Percentiles rank a stretch among this genome's conserved stretches.
Evolutionary conservation across 2,888 invertebrate species (phyloP).

Genomic region (Tetranychus piercei): DNA sequence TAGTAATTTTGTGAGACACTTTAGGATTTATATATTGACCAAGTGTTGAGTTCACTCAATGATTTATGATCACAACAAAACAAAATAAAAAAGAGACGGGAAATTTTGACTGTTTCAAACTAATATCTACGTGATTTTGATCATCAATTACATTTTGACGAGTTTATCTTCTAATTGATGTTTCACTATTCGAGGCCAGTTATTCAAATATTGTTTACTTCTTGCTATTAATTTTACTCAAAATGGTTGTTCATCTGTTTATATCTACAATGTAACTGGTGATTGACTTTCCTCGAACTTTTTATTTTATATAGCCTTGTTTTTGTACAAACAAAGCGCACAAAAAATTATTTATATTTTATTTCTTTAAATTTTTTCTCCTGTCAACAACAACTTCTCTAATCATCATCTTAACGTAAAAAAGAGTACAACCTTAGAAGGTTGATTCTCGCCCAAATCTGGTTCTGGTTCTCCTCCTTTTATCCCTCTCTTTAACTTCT

Average conservation of each 20-base stretch:
- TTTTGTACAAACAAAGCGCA: background rate
- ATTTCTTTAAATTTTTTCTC: background rate
- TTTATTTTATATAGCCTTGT: background rate
- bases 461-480: background rate
- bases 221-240: background rate
- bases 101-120: too few relatives aligned
- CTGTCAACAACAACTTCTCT: background rate
- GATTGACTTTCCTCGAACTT: slow-evolving; percentile 1
- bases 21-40: too few relatives aligned
- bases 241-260: background rate
- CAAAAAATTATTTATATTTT: background rate
- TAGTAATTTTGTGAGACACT: too few relatives aligned
- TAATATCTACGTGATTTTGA: background rate
- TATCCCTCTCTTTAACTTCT: background rate
- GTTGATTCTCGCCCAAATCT: background rate
- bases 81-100: too few relatives aligned
- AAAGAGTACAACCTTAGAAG: background rate
- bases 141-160: background rate
- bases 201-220: too few relatives aligned
- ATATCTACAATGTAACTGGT: background rate
- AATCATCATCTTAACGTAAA: background rate
- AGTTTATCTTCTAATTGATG: too few relatives aligned
- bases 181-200: too few relatives aligned
- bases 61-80: background rate
- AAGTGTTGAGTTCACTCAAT: background rate